Percentiles rank a stretch among this genome's conserved stretches.
phyloP scores from a whole-genome alignment of 2,797 vertebrate genomes.

The Aeoliscus strigatus region DNA sequence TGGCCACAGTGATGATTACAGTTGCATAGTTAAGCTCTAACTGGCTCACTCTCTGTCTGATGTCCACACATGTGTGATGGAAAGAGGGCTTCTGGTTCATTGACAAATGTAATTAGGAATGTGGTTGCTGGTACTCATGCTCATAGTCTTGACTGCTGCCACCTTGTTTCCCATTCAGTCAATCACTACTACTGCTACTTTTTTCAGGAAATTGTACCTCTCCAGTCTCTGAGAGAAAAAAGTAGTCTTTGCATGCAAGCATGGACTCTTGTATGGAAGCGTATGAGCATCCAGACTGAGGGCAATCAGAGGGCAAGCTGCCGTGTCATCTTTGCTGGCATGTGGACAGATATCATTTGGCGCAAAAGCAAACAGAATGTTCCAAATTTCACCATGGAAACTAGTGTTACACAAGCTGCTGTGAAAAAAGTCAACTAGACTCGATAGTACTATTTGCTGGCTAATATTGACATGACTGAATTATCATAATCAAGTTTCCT shows the following conservation, averaged over 20 bases:
- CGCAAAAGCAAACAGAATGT: slow-evolving; percentile 31
- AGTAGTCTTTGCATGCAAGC: slow-evolving; percentile 17
- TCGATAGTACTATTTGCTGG: slow-evolving; percentile 33
- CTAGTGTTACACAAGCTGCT: slow-evolving; percentile 14
- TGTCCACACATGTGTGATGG: slow-evolving; percentile 46
- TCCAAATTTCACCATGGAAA: slow-evolving; percentile 43
- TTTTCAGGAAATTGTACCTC: slow-evolving; percentile 27
- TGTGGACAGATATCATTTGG: slow-evolving; percentile 25
- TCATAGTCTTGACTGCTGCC: slow-evolving; percentile 23
- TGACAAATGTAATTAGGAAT: slow-evolving; percentile 60
- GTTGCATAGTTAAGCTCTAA: slow-evolving; percentile 50
- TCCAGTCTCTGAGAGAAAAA: slow-evolving; percentile 2
- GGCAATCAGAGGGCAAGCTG: slow-evolving; percentile 43
- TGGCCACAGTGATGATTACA: slow-evolving; percentile 65
- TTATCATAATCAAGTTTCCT: slow-evolving; percentile 28
- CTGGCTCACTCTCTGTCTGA: slow-evolving; percentile 56
- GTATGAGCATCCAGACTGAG: slow-evolving; percentile 12
- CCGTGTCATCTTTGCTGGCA: slow-evolving; percentile 17
- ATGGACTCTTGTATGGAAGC: slow-evolving; percentile 4
- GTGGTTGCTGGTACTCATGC: slow-evolving; percentile 35
- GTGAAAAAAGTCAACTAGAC: slow-evolving; percentile 22
- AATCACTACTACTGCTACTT: slow-evolving; percentile 5
- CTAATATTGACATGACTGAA: slow-evolving; percentile 49
- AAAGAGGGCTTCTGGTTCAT: slow-evolving; percentile 60
- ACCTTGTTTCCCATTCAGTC: slow-evolving; percentile 25